Evolutionary conservation across 2,888 invertebrate genomes (phyloP), one percentile per base, ranked within the genome.

Genomic region (Camptogramma bilineatum): DNA sequence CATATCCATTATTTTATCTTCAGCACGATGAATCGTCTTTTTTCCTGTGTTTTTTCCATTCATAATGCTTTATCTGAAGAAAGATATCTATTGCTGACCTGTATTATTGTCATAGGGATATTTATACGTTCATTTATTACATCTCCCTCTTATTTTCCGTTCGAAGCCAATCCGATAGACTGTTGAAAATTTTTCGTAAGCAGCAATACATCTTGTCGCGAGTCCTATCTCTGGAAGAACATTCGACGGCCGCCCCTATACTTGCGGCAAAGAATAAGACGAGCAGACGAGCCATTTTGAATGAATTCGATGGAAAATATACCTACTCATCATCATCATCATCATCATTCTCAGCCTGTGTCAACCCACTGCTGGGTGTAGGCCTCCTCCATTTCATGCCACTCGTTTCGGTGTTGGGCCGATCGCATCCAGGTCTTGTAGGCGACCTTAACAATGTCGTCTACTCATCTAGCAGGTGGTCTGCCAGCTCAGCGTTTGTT

Each of bases 151-250:
- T 93, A 93, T 93, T 93, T 93, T 93, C 90, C 90, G 91, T 92
- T 93, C 87, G 87, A 83, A 85, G 89, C 91, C 90, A 91, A 93
- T 93, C 91, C 87, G 90, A 90, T 91, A 91, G 84, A 87, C 88
- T 88, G 91, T 91, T 91, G 93, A 91, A 92, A 92, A 90, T 90
- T 93, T 92, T 91, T 91, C 92, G 91, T 92, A 93, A 93, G 93
- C 91, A 92, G 92, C 88, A 87, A 93, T 93, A 90, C 89, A 87
- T 93, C 93, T 93, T 93, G 90, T 85, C 86, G 86, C 82, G 88
- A 87, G 87, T 87, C 88, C 93, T 91, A 94, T 94, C 93, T 93
- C 88, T 87, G 84, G 81, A 86, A 85, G 91, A 90, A 91, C 93
- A 93, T 91, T 93, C 93, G 87, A 86, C 85, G 86, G 84, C 87